A percentile compares a stretch with the other conserved stretches of the same genome.
Evolutionary conservation across 1,140 invertebrate species (phyloP).

Genomic region (Pseudobourletiella spinata): DNA sequence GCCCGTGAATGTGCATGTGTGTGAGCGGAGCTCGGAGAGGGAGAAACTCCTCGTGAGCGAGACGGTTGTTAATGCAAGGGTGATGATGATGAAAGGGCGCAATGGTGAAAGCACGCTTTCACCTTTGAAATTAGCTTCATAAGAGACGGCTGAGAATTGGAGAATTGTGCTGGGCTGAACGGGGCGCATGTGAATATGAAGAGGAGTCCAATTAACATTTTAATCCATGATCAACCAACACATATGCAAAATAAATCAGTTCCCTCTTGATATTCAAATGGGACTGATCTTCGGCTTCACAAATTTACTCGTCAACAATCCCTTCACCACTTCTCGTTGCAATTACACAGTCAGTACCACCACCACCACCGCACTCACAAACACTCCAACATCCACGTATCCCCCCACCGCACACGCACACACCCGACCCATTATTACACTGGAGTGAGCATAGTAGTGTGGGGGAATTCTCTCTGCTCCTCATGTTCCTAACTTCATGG

Average conservation of each 20-base stretch:
- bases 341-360: background rate
- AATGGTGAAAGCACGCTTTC: conserved; percentile 13
- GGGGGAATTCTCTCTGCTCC: no score
- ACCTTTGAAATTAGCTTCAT: conserved; percentile 26
- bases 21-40: no score
- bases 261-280: conserved; percentile 24
- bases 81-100: conserved; percentile 7
- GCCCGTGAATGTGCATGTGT: no score
- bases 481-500: no score
- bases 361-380: background rate
- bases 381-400: no score
- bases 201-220: conserved; percentile 30
- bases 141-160: background rate
- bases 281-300: background rate
- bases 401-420: no score
- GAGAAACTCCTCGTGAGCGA: no score
- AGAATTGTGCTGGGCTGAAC: background rate
- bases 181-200: conserved; percentile 16
- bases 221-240: conserved; percentile 23
- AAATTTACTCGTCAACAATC: background rate
- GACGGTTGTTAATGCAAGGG: background rate
- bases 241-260: conserved; percentile 26
- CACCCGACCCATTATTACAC: no score
- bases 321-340: background rate
- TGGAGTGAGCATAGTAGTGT: no score